Evolutionary conservation across 2,888 invertebrate genomes (phyloP).

Genomic region (Autographa pulchrina): DNA sequence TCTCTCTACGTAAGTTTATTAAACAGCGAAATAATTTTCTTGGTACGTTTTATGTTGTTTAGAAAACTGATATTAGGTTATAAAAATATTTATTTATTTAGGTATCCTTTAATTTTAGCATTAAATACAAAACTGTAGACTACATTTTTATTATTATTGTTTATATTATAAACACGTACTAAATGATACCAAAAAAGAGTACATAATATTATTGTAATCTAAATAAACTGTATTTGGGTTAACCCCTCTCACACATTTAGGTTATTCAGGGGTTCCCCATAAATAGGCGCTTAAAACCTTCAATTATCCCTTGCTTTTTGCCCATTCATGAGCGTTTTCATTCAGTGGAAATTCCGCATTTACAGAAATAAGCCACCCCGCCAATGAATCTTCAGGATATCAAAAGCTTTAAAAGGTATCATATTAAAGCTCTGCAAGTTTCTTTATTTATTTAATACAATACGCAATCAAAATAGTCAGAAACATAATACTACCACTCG

Average conservation of each 20-base stretch:
- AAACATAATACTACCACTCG: neutral
- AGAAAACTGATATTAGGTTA: neutral
- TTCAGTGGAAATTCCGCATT: neutral
- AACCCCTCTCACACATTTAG: neutral
- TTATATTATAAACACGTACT: neutral
- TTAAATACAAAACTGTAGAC: too few relatives aligned
- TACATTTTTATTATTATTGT: too few relatives aligned
- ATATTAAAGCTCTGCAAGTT: neutral
- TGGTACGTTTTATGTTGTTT: neutral
- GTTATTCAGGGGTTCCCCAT: neutral
- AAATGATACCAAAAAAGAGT: neutral
- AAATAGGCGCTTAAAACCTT: slow-evolving; percentile 2
- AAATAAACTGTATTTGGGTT: slow-evolving; percentile 1
- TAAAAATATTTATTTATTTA: too few relatives aligned
- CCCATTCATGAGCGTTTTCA: slow-evolving; percentile 4
- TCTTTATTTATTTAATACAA: neutral
- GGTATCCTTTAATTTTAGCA: too few relatives aligned
- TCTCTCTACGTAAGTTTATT: neutral
- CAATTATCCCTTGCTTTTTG: slow-evolving; percentile 2
- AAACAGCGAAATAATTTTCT: neutral
- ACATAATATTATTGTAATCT: slow-evolving; percentile 4
- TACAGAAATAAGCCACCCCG: slow-evolving; percentile 3
- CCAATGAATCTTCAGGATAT: neutral
- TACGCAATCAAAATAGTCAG: neutral
- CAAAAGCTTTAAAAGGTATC: neutral